Evolutionary conservation across 2,888 invertebrate genomes (phyloP), one percentile per base, ranked within the genome.

Genomic region (Ophion costatus): DNA sequence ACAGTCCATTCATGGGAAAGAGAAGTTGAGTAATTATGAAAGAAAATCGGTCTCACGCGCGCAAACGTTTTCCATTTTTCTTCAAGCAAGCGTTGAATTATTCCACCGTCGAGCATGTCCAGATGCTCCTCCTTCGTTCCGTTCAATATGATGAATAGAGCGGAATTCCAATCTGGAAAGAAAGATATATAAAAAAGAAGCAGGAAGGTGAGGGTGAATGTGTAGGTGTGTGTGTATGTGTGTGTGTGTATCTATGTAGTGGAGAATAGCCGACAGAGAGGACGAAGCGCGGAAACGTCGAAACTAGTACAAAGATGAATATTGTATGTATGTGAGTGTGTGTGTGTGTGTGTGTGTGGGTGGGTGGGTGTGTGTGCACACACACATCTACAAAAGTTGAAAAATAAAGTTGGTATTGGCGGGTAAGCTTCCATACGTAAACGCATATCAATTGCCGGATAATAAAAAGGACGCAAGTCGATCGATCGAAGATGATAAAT

Each of bases 21-120:
- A 64, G 20, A 73, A 42, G 20, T 56, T 29, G 61, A 79, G 59
- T 56, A 79, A 75, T 76, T 77, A 75, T 70, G 64, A 76, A 45
- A 82, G 63, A 80, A 87, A 88, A 77, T 77, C 77, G 83, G 73
- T 86, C 94, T 91, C 95, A 98, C 98, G 94, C 97, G 96, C 38
- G 99, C 99, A 95, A 98, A 99, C 0, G 99, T 98, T 94, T 99
- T 99, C 99, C 99, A 99, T 94, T 99, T 99, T 94, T 99, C 99
- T 94, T 99, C 99, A 22, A 99, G 95, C 71, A 99, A 94, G 90
- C 98, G 96, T 93, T 99, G 98, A 91, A 99, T 99, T 80, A 99
- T 99, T 45, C 99, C 99, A 70, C 99, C 99, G 92, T 99, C 99
- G 90, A 99, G 95, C 99, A 99, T 99, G 93, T 99, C 98, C 92